A percentile compares a stretch with the other conserved stretches of the same genome.
These are phyloP conservation scores for Caenorhabditis zanzibari DNA, from an alignment of 2,888 invertebrate species.

Conservation along the genomic window DNA sequence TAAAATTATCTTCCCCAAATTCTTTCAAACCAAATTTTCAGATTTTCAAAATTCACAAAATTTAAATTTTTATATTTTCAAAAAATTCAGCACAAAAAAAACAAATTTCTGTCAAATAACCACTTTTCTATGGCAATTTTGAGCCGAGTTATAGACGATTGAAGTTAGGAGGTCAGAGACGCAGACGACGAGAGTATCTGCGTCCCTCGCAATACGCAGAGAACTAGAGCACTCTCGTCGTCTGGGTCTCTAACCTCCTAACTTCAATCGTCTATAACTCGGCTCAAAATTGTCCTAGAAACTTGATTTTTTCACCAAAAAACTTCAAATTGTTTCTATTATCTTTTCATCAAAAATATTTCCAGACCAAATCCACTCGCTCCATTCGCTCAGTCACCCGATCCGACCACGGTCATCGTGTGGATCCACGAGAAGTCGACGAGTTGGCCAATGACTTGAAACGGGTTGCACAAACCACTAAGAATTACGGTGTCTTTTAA, in stretches of 20 bases:
- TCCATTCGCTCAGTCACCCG: slow-evolving; percentile 84
- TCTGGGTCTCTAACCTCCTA: not conserved
- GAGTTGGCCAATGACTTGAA: slow-evolving; percentile 81
- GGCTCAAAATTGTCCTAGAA: not conserved
- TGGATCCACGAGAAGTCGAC: slow-evolving; percentile 85
- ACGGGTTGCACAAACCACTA: slow-evolving; percentile 78
- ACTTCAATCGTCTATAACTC: not conserved
- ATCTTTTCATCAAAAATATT: not conserved
- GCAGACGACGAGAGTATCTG: not conserved
- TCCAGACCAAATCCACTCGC: slow-evolving; percentile 84
- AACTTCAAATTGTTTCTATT: not conserved
- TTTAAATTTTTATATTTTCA: not conserved
- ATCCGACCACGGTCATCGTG: slow-evolving; percentile 84
- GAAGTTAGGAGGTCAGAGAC: not conserved
- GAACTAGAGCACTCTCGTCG: not conserved
- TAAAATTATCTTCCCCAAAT: too few relatives aligned
- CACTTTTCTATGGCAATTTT: too few relatives aligned
- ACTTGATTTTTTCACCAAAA: not conserved
- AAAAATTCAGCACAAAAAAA: too few relatives aligned
- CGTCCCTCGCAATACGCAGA: too few relatives aligned
- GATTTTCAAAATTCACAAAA: not conserved
- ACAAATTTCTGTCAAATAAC: too few relatives aligned
- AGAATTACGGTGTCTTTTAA: slow-evolving; percentile 81
- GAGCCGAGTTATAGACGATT: not conserved
- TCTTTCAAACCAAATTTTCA: not conserved